Base-by-base conservation (phyloP, 2,113 vertebrate genomes). In the Seriola aureovittata region DNA sequence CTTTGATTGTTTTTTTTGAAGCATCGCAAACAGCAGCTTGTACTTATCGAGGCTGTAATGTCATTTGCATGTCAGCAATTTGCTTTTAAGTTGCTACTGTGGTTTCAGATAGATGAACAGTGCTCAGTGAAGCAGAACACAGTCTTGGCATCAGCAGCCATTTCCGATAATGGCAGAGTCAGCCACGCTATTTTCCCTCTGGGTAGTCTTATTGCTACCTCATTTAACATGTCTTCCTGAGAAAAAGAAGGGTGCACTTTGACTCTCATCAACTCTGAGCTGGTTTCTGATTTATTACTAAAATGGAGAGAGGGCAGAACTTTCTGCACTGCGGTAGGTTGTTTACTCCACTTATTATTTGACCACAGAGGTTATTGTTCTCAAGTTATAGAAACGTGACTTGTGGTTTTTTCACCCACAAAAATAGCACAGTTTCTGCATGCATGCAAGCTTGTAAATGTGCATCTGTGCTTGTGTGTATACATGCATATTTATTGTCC, bases 1-100 rank as follows among this genome's bases (percentile, higher is more conserved):
- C 13, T 42, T 36, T 13, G 14, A 25, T n/a, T 40, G 23, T 25
- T 10, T 58, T 29, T 5, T 54, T 59, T 38, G 16, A 71, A 21
- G 21, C 7, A 8, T 67, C 62, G 71, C 40, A 48, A 80, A 76
- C 62, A 57, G 40, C 34, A 16, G 62, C 70, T 86, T 71, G 58
- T 48, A 60, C 80, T 78, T 70, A 87, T 85, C 4, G 7, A 19
- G 9, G 19, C 68, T 77, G 32, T 8, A 36, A 75, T 63, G 17
- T 66, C 34, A 68, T 84, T 81, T 88, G 75, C 55, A n/a, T 52
- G 78, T 93, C 75, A 82, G 82, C 65, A 67, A 63, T 87, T 82
- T 76, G 76, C 75, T 29, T 78, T 82, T 36, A 29, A 21, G 57
- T 78, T 57, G 48, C 23, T 23, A 59, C 42, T 71, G 69, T 77